These are phyloP conservation scores for Paracentrotus lividus DNA, from an alignment of 53 echinoderm and acorn worm species.

Conservation along the genomic window DNA sequence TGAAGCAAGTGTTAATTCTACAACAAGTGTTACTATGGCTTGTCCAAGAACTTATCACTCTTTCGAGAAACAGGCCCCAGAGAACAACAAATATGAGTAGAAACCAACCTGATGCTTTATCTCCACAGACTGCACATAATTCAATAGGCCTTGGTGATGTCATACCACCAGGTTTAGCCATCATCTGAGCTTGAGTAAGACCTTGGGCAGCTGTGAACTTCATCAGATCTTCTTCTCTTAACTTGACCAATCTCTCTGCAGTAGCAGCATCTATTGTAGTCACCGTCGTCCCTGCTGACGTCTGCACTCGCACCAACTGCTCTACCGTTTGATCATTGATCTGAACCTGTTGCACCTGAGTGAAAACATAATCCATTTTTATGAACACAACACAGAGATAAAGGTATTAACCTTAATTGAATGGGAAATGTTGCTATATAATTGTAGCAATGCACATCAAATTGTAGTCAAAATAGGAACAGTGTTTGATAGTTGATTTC, in stretches of 20 bases:
- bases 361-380: background rate
- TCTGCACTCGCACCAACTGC: slow-evolving; percentile 86
- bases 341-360: slow-evolving; percentile 93
- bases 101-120: slow-evolving; percentile 95
- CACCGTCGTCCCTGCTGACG: slow-evolving; percentile 81
- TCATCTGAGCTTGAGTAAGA: slow-evolving; percentile 75
- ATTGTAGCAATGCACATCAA: no score
- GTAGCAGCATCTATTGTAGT: slow-evolving; percentile 80
- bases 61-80: background rate
- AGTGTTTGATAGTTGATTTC: slow-evolving; percentile 96
- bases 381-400: background rate
- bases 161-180: slow-evolving; percentile 76
- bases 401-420: background rate
- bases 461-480: no score
- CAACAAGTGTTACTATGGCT: background rate
- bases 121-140: slow-evolving; percentile 97
- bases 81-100: background rate
- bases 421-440: background rate
- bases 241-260: slow-evolving; percentile 81
- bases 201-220: slow-evolving; percentile 72
- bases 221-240: slow-evolving; percentile 82
- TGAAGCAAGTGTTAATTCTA: no score
- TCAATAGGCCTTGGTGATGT: slow-evolving; percentile 89
- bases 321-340: slow-evolving; percentile 97
- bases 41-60: background rate